Evolutionary conservation across 2,888 invertebrate species (phyloP), one percentile per base, ranked within the genome.

Genomic region (Eueremaeus valkanovi): DNA sequence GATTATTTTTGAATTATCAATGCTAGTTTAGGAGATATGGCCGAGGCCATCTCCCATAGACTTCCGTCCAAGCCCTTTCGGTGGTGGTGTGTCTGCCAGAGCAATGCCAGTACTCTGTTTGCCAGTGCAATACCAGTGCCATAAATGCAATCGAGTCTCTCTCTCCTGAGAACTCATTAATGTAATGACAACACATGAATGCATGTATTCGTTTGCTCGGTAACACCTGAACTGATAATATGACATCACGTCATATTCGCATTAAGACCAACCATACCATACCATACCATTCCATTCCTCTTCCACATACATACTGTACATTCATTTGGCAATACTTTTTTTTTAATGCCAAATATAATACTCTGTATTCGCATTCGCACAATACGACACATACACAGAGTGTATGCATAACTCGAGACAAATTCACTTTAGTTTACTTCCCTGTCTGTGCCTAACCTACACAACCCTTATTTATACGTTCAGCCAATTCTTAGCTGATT

Each of bases 101-200:
- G 55, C 5, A 9, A 11, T 36, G 36, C 36, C 36, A 36, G 36
- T 36, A 11, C 36, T 55, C 24, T 55, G 55, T 55, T 21, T 55
- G 55, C 18, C 13, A 27, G 55, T 55, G 55, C 24, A 24, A 49
- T 49, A 18, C n/a, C 16, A 11, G 55, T 24, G 63, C 33, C 63
- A 63, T 63, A 55, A 55, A 24, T 21, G 55, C 55, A 55, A 24
- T 24, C 3, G 9, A 58, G n/a, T 63, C 27, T 63, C 29, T 63
- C 63, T 63, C 63, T n/a, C n/a, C 63, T 63, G 63, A 63, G 63
- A 63, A 63, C 63, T 63, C 63, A 63, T 63, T 63, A 63, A 63
- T 63, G 63, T 63, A 63, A 63, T 63, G 63, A 63, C 63, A 63
- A 18, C 63, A 63, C 16, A 33, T 5, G 18, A 5, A 63, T 63